These are phyloP conservation scores for Spisula subtruncata DNA, from an alignment of 2,888 invertebrate genomes.

Conservation along the genomic window DNA sequence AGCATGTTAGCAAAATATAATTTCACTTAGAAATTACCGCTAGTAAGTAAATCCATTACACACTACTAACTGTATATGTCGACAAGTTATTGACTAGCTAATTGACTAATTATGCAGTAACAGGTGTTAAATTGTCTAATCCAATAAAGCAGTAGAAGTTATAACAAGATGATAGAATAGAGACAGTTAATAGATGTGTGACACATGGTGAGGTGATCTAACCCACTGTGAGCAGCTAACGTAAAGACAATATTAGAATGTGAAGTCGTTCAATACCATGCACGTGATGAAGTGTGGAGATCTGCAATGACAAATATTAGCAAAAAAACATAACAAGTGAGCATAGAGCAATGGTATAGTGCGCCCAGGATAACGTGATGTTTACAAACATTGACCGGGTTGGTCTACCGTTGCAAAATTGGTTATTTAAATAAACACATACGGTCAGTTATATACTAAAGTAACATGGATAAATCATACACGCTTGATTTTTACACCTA, in stretches of 20 bases:
- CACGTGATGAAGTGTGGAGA: slow-evolving; percentile 41
- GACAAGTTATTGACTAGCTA: neutral
- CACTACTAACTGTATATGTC: neutral
- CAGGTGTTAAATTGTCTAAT: slow-evolving; percentile 26
- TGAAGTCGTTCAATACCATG: slow-evolving; percentile 50
- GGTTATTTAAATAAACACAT: too few species aligned
- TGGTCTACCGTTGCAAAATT: too few species aligned
- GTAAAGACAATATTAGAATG: slow-evolving; percentile 13
- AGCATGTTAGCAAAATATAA: neutral
- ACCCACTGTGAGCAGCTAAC: neutral
- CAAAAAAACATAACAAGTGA: slow-evolving; percentile 32
- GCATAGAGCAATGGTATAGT: neutral
- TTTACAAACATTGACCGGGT: too few species aligned
- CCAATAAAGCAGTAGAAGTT: slow-evolving; percentile 16
- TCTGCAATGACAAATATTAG: slow-evolving; percentile 52
- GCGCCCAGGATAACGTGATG: too few species aligned
- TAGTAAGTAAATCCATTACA: neutral
- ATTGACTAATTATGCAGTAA: slow-evolving; percentile 9
- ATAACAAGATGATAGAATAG: neutral
- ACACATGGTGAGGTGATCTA: neutral
- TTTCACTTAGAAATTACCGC: neutral
- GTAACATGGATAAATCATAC: too few species aligned
- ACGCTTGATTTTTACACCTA: too few species aligned
- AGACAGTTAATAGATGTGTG: slow-evolving; percentile 27
- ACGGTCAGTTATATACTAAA: too few species aligned